Evolutionary conservation across 2,113 vertebrate genomes (phyloP).

Genomic region (Ptyas mucosa): DNA sequence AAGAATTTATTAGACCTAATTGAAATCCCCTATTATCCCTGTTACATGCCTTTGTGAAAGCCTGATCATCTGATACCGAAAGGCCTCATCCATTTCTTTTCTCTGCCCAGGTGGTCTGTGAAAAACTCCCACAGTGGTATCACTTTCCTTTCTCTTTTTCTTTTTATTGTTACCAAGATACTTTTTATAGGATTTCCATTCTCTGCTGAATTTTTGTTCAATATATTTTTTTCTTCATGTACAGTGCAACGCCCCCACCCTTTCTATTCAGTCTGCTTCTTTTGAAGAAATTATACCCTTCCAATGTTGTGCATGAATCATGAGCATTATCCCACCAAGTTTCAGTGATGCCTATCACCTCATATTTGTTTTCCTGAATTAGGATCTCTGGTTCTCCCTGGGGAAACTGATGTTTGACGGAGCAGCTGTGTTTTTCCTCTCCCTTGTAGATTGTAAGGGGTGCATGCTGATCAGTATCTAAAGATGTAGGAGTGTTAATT

Average conservation of each 20-base stretch:
- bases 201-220: neutral
- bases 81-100: neutral
- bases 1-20: neutral
- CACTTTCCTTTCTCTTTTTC: neutral
- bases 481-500: neutral
- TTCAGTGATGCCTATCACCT: neutral
- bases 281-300: neutral
- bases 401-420: neutral
- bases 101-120: neutral
- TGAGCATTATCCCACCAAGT: neutral
- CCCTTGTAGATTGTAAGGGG: neutral
- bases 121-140: neutral
- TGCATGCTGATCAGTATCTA: neutral
- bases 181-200: neutral
- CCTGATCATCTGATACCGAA: neutral
- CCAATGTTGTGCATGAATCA: neutral
- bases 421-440: neutral
- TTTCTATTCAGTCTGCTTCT: neutral
- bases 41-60: neutral
- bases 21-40: neutral
- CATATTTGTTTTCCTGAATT: neutral
- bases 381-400: neutral
- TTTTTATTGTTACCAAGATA: neutral
- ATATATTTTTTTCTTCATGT: neutral
- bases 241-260: neutral